Percentiles rank a stretch among this genome's conserved stretches.
Evolutionary conservation across 2,888 invertebrate genomes (phyloP).

Genomic region (Euplagia quadripunctaria): DNA sequence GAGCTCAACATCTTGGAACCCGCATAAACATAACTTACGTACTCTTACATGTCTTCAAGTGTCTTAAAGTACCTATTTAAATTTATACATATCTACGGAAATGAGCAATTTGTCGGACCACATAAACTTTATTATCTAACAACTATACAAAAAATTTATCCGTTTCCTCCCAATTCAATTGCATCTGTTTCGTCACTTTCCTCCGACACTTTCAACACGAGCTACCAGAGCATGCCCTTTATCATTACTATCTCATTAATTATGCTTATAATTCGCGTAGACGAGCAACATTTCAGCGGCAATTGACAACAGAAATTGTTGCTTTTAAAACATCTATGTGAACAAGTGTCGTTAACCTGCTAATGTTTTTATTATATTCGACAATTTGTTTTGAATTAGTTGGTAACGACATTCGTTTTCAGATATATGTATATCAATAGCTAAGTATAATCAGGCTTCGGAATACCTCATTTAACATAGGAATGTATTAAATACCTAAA

Average conservation of each 20-base stretch:
- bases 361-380: no score
- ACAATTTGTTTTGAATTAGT: no score
- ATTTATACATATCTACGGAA: background rate
- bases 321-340: constrained; percentile 9
- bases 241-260: constrained; percentile 34
- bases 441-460: no score
- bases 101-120: background rate
- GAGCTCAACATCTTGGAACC: no score
- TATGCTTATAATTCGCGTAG: constrained; percentile 2
- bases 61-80: no score
- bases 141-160: constrained; percentile 1
- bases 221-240: constrained; percentile 42
- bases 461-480: no score
- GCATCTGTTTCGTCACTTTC: constrained; percentile 35
- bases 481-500: no score
- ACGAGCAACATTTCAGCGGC: background rate
- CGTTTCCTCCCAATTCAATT: constrained; percentile 33
- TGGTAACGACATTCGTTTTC: no score
- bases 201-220: constrained; percentile 35
- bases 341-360: no score
- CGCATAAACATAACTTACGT: no score
- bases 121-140: background rate
- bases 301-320: background rate
- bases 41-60: no score
- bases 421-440: no score